These are phyloP conservation scores for Meleagris gallopavo DNA, from an alignment of 2,113 vertebrate genomes.

Conservation along the genomic window DNA sequence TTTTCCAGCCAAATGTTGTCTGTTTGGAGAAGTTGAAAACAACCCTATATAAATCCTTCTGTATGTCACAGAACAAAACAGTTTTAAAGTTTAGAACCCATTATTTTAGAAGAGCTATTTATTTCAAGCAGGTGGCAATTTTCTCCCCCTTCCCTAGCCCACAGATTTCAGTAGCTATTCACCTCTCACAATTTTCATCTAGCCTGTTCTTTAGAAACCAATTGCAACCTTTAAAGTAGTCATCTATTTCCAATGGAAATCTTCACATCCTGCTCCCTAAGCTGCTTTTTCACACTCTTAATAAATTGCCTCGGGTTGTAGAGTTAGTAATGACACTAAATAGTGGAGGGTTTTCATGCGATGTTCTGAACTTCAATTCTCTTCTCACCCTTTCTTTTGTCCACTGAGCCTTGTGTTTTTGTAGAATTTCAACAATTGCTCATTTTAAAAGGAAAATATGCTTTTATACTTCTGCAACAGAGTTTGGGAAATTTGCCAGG, in stretches of 20 bases:
- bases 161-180: slow-evolving; percentile 77
- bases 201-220: slow-evolving; percentile 79
- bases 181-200: slow-evolving; percentile 79
- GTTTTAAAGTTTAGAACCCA: slow-evolving; percentile 77
- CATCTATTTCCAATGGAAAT: slow-evolving; percentile 80
- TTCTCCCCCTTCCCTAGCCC: slow-evolving; percentile 66
- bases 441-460: slow-evolving; percentile 29
- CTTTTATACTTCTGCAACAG: neutral
- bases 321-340: slow-evolving; percentile 74
- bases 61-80: slow-evolving; percentile 71
- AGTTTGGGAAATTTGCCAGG: slow-evolving; percentile 37
- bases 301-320: slow-evolving; percentile 78
- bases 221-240: slow-evolving; percentile 78
- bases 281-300: slow-evolving; percentile 76
- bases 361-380: slow-evolving; percentile 14
- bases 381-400: slow-evolving; percentile 48
- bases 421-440: slow-evolving; percentile 36
- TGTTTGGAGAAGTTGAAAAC: slow-evolving; percentile 73
- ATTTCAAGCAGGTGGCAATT: slow-evolving; percentile 80
- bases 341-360: slow-evolving; percentile 52
- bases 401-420: neutral
- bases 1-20: slow-evolving; percentile 69
- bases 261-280: slow-evolving; percentile 74
- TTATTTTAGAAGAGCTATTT: slow-evolving; percentile 80
- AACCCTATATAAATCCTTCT: slow-evolving; percentile 61